Percentiles rank a stretch among this genome's conserved stretches.
Conservation (phyloP, 2,113 vertebrate genomes). For the Tachysurus fulvidraco region DNA sequence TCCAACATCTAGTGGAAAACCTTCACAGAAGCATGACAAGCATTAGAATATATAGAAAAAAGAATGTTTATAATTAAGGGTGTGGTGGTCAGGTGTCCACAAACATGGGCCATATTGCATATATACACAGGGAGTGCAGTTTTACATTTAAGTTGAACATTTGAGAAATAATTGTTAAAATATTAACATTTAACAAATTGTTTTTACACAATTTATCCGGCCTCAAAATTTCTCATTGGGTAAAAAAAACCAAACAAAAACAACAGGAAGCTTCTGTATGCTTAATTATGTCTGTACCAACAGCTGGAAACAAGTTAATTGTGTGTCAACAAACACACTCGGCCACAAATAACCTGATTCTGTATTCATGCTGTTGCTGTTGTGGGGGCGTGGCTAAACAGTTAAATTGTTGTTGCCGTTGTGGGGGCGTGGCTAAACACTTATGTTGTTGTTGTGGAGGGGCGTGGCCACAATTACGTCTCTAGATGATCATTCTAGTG, state of each 20-base stretch:
- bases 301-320: no score
- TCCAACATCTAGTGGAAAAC: neutral
- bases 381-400: neutral
- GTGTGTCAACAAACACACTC: no score
- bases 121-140: no score
- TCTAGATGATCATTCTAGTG: neutral
- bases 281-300: neutral
- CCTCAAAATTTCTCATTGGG: neutral
- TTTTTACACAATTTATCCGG: neutral
- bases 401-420: neutral
- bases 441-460: neutral
- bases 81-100: neutral
- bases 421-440: neutral
- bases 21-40: no score
- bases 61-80: neutral
- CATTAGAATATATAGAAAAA: no score
- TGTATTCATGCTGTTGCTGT: no score
- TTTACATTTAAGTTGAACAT: no score
- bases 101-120: neutral
- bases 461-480: neutral
- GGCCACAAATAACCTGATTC: no score
- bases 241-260: neutral
- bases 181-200: neutral
- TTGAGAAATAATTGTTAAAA: no score
- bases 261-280: neutral